Evolutionary conservation across 2,113 vertebrate species (phyloP).

Genomic region (Bos taurus): ARS-UCD2.0 NC_037338.1:60600501-60601000

Average conservation of each 20-base stretch:
- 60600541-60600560: not conserved
- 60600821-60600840: not conserved
- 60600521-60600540: not conserved
- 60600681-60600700: not conserved
- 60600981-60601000: not conserved
- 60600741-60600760: not conserved
- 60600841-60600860: not conserved
- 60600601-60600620: not conserved
- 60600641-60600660: not conserved
- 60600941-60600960: not conserved
- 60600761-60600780: not conserved
- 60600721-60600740: conserved; percentile 23
- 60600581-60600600: not conserved
- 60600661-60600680: not conserved
- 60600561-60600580: not conserved
- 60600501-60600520: not conserved
- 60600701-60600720: not conserved
- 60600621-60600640: not conserved
- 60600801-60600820: not conserved
- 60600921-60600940: not conserved
- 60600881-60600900: not conserved
- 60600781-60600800: not conserved
- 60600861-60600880: not conserved
- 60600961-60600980: not conserved
- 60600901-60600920: not conserved